A percentile compares a stretch with the other conserved stretches of the same genome.
Conservation (phyloP, 2,888 invertebrate species). For the Oscheius sp. region DNA sequence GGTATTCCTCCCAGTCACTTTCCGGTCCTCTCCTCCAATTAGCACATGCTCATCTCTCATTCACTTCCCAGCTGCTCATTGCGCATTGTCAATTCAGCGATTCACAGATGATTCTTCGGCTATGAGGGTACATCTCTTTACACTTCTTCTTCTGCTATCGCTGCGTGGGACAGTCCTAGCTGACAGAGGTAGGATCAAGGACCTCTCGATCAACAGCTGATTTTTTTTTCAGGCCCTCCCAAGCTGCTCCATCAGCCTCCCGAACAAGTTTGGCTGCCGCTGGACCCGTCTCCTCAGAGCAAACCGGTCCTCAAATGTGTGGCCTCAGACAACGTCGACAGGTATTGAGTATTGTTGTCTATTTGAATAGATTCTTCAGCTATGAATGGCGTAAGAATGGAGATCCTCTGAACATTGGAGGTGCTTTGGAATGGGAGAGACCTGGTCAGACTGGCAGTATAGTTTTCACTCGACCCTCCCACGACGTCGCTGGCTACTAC, state of each 20-base stretch:
- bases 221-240: conserved; percentile 58
- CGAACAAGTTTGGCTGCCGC: conserved; percentile 67
- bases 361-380: conserved; percentile 47
- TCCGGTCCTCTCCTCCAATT: conserved; percentile 24
- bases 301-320: conserved; percentile 63
- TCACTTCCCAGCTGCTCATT: conserved; percentile 30
- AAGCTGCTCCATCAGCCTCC: conserved; percentile 62
- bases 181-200: conserved; percentile 4
- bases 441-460: conserved; percentile 71
- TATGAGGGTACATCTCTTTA: conserved; percentile 14
- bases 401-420: conserved; percentile 54
- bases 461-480: conserved; percentile 48
- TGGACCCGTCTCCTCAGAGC: conserved; percentile 45
- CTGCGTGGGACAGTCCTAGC: not conserved
- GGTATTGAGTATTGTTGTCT: conserved; percentile 38
- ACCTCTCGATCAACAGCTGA: not conserved
- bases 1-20: not conserved
- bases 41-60: conserved; percentile 26
- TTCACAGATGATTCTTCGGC: conserved; percentile 28
- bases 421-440: conserved; percentile 61
- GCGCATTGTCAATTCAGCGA: conserved; percentile 14
- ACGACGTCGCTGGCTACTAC: conserved; percentile 69
- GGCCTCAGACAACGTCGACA: conserved; percentile 64
- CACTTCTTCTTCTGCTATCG: conserved; percentile 7
- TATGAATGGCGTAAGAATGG: conserved; percentile 67